Conservation (phyloP, 2,113 vertebrate species). For the Hylia prasina region DNA sequence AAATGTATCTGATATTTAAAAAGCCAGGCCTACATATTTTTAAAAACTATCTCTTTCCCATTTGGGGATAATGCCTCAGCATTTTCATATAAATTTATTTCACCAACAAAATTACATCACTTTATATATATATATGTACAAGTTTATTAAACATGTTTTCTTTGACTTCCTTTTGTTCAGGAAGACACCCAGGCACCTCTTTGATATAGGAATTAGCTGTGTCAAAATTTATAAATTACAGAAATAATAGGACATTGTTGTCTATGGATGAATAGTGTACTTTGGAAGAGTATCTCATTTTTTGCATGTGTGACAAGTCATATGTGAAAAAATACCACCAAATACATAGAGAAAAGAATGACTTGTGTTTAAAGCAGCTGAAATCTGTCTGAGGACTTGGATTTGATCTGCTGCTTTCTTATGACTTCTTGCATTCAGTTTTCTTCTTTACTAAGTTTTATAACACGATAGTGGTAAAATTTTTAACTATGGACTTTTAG, state of each 20-base stretch:
- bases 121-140: not conserved
- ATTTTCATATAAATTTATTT: not conserved
- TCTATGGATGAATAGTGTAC: not conserved
- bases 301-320: not conserved
- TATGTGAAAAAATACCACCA: not conserved
- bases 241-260: not conserved
- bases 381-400: not conserved
- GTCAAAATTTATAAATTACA: not conserved
- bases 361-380: not conserved
- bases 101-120: not conserved
- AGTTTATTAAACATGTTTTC: not conserved
- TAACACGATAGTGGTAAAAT: not conserved
- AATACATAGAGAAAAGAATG: not conserved
- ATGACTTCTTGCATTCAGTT: not conserved
- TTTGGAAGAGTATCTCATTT: not conserved
- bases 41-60: not conserved
- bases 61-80: not conserved
- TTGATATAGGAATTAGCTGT: not conserved
- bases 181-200: not conserved
- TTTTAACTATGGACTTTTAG: not conserved
- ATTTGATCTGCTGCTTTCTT: not conserved
- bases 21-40: not conserved
- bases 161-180: not conserved
- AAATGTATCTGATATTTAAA: not conserved
- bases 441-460: not conserved